Conservation (phyloP, 2,113 vertebrate species). For the Asarcornis scutulata region DNA sequence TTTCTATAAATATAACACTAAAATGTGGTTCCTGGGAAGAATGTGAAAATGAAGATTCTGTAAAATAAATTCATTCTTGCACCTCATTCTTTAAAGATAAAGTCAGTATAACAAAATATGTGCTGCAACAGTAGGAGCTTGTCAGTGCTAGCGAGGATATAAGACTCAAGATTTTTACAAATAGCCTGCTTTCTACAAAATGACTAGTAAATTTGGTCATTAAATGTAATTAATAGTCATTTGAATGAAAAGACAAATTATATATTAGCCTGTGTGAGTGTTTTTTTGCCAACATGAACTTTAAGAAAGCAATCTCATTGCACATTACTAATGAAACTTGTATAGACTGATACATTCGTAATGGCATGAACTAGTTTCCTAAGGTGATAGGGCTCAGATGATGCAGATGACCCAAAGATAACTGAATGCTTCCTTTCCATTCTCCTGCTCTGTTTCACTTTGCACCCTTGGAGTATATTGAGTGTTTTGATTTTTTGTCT, state of each 20-base stretch:
- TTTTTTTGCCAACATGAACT: neutral
- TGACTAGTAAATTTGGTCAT: neutral
- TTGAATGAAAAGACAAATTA: neutral
- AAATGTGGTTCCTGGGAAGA: neutral
- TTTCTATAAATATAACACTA: neutral
- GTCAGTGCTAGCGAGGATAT: neutral
- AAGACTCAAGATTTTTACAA: neutral
- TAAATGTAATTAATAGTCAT: neutral
- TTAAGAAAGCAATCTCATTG: neutral
- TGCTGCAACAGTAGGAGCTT: neutral
- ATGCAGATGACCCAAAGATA: neutral
- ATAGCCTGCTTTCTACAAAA: neutral
- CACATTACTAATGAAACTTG: neutral
- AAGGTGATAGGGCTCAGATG: neutral
- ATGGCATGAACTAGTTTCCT: neutral
- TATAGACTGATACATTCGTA: neutral
- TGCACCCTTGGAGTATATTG: neutral
- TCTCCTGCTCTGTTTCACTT: neutral
- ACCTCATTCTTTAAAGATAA: neutral
- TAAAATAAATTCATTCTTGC: neutral
- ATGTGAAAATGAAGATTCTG: neutral
- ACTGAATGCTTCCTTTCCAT: neutral
- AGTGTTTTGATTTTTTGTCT: neutral
- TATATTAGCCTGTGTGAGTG: neutral
- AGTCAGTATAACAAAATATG: neutral